Evolutionary conservation across 2,888 invertebrate genomes (phyloP), one percentile per base, ranked within the genome.

Genomic region (Pinctada fucata): DNA sequence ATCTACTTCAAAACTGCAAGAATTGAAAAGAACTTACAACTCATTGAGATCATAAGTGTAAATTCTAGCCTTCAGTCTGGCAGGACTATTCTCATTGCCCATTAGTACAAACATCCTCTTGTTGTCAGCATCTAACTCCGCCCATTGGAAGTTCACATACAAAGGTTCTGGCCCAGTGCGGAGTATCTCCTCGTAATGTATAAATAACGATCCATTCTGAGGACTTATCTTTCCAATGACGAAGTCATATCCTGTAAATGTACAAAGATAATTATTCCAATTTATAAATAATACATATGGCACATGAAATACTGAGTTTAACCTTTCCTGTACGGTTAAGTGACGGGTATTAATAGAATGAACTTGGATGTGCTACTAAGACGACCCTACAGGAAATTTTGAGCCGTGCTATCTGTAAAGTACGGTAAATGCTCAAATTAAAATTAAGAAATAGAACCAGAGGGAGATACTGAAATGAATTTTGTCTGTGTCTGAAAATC

Each of bases 141-240:
- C 81, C 85, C 85, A 87, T 70, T 84, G 84, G 70, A 80, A 87
- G 73, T 87, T 87, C 1, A 87, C 82, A 70, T 85, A 87, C 47
- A 86, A 67, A 10, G 75, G 52, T 75, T 87, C 87, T 2, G 85
- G 80, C 51, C 71, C 68, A 5, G 77, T 78, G 3, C 79, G 52
- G 16, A 75, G 13, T 6, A 80, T n/a, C 8, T 63, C 63, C 69
- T 65, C 71, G 51, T 72, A 76, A 2, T 67, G 50, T 31, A 70
- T 69, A 10, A 67, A 69, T n/a, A 68, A 52, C n/a, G 16, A 31
- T 3, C 68, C 68, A 64, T 71, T 71, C n/a, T 63, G 63, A 8
- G 50, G 5, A 47, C 64, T 70, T 6, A 82, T 45, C 45, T 76
- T 50, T 16, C 81, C 83, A 48, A 83, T 67, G 63, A 77, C 76